Percentiles rank a stretch among this genome's conserved stretches.
Conservation (phyloP, 2,888 invertebrate species). For the Caenorhabditis parvicauda region DNA sequence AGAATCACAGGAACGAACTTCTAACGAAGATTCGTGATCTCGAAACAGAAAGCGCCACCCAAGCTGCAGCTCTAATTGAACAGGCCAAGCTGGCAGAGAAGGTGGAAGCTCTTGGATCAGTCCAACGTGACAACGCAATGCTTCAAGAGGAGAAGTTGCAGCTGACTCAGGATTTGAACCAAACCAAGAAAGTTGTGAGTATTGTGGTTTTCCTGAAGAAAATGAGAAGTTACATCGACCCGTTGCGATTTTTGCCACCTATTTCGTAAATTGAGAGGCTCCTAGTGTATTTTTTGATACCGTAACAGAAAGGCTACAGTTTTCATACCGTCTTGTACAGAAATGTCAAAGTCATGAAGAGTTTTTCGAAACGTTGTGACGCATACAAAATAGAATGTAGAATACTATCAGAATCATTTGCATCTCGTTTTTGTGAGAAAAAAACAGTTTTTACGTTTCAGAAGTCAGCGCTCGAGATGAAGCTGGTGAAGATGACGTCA, state of each 20-base stretch:
- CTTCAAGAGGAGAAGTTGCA: conserved; percentile 18
- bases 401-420: too few species aligned
- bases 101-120: conserved; percentile 15
- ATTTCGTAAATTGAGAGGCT: too few species aligned
- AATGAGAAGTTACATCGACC: neutral
- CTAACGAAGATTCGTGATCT: conserved; percentile 20
- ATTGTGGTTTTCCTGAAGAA: neutral
- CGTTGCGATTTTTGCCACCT: too few species aligned
- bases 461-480: conserved; percentile 10
- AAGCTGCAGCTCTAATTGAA: conserved; percentile 16
- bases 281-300: too few species aligned
- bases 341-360: too few species aligned
- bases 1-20: conserved; percentile 17
- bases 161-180: conserved; percentile 7
- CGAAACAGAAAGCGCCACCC: conserved; percentile 19
- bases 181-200: conserved; percentile 11
- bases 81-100: conserved; percentile 26
- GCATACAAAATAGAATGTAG: too few species aligned
- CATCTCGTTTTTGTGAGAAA: too few species aligned
- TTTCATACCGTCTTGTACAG: too few species aligned
- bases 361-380: too few species aligned
- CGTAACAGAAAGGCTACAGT: too few species aligned
- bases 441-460: too few species aligned
- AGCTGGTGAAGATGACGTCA: neutral
- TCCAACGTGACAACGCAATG: conserved; percentile 18